Evolutionary conservation across 2,797 vertebrate genomes (phyloP).

Genomic region (Todus mexicanus): DNA sequence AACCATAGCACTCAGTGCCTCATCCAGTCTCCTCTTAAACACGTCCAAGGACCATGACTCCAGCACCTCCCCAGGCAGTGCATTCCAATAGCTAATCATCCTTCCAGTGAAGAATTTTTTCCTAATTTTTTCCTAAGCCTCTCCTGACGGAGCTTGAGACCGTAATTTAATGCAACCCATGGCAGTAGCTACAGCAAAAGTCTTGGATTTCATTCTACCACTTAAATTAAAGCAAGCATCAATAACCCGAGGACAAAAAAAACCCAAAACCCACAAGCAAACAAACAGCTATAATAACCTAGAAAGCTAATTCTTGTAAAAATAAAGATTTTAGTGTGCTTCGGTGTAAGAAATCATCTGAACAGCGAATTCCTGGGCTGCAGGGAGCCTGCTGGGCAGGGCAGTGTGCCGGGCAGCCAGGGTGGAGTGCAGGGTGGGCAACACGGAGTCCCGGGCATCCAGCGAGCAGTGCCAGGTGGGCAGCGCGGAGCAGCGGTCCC

Average conservation of each 20-base stretch:
- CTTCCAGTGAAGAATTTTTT: too few relatives aligned
- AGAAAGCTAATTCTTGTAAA: background rate
- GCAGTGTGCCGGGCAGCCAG: background rate
- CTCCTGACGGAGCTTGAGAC: too few relatives aligned
- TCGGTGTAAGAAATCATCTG: background rate
- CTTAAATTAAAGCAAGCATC: background rate
- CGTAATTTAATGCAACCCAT: background rate
- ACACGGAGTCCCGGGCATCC: too few relatives aligned
- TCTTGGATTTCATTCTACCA: background rate
- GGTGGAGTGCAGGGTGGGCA: background rate
- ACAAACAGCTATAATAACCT: background rate
- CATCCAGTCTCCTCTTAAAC: too few relatives aligned
- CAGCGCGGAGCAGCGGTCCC: background rate
- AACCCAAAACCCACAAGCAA: too few relatives aligned
- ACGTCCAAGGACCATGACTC: too few relatives aligned
- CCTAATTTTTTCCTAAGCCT: too few relatives aligned
- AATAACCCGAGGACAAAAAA: background rate
- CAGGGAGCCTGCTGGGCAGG: background rate
- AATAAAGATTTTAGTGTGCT: background rate
- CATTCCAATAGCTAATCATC: too few relatives aligned
- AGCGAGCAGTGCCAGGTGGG: background rate
- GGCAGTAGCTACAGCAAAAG: background rate
- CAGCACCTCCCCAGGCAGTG: too few relatives aligned
- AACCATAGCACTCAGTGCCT: too few relatives aligned
- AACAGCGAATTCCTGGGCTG: background rate